Evolutionary conservation across 2,888 invertebrate species (phyloP).

Genomic region (Epistrophe eligans): DNA sequence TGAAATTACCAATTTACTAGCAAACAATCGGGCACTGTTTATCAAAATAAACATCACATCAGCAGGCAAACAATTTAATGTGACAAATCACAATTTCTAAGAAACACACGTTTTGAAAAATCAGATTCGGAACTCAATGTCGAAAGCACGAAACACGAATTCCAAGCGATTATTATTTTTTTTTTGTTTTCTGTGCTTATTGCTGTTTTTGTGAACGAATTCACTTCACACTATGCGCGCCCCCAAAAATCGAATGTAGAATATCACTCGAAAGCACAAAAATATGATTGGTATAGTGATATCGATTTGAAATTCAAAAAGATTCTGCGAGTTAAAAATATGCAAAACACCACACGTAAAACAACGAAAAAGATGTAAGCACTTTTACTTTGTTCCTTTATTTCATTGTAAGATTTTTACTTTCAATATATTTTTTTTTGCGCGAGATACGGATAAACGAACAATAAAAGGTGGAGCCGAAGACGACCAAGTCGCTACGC

Average conservation of each 20-base stretch:
- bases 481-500: conserved; percentile 58
- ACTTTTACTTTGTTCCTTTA: background rate
- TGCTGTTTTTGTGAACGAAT: background rate
- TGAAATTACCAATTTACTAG: conserved; percentile 36
- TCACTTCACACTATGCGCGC: background rate
- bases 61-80: background rate
- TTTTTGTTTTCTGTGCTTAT: background rate
- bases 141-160: conserved; percentile 17
- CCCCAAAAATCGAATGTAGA: conserved; percentile 14
- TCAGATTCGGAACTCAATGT: conserved; percentile 25
- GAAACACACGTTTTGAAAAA: conserved; percentile 37
- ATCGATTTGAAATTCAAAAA: conserved; percentile 44
- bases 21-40: conserved; percentile 19
- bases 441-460: conserved; percentile 6
- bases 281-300: background rate
- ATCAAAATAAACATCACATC: conserved; percentile 27
- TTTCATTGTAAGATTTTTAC: conserved; percentile 3
- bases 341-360: conserved; percentile 9
- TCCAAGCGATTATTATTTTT: background rate
- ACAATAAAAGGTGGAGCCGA: conserved; percentile 18
- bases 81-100: conserved; percentile 7
- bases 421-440: conserved; percentile 13
- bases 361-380: conserved; percentile 13
- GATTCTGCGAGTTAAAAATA: conserved; percentile 27
- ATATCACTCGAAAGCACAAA: conserved; percentile 40